These are phyloP conservation scores for Brachyopa scutellaris DNA, from an alignment of 2,888 invertebrate genomes.

Conservation along the genomic window DNA sequence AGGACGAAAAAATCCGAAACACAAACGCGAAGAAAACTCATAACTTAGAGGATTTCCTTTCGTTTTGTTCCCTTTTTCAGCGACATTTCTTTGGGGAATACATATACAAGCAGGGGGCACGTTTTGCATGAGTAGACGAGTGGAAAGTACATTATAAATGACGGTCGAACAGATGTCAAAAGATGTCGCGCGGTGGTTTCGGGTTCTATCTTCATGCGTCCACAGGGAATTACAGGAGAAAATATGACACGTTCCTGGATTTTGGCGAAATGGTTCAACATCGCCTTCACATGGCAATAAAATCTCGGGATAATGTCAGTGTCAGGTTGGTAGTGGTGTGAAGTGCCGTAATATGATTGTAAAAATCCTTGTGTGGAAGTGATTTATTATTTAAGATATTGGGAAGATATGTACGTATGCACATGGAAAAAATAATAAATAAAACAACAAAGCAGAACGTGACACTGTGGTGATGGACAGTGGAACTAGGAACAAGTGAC, in stretches of 20 bases:
- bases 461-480: background rate
- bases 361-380: background rate
- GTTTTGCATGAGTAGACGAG: conserved; percentile 51
- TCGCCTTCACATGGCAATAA: conserved; percentile 37
- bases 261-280: conserved; percentile 43
- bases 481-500: too few species aligned
- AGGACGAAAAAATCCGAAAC: conserved; percentile 1
- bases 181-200: conserved; percentile 59
- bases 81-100: conserved; percentile 16
- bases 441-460: background rate
- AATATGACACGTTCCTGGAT: conserved; percentile 63
- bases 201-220: background rate
- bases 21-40: conserved; percentile 34
- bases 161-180: conserved; percentile 71
- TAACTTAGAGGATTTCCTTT: conserved; percentile 33
- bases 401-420: background rate
- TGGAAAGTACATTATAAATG: conserved; percentile 64
- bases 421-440: too few species aligned
- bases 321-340: conserved; percentile 23
- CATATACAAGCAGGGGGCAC: conserved; percentile 19
- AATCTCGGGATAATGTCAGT: conserved; percentile 59
- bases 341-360: conserved; percentile 1
- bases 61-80: background rate
- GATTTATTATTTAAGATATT: conserved; percentile 54
- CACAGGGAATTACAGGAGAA: conserved; percentile 41